phyloP scores from a whole-genome alignment of 2,113 vertebrate species.

The Oreochromis spilurus region DNA sequence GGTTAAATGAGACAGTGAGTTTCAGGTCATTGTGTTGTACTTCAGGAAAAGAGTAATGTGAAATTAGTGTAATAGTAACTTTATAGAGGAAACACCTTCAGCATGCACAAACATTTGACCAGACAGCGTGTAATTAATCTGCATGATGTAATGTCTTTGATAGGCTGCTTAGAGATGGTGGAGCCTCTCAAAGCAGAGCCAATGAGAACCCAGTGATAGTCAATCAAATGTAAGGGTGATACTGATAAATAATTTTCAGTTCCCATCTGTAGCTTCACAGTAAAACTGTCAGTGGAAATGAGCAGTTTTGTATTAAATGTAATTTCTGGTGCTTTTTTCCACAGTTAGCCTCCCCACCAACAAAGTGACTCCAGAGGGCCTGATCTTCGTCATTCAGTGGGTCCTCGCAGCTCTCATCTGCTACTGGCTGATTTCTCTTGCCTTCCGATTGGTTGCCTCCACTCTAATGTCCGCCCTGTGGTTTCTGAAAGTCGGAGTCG shows the following conservation, averaged over 20 bases:
- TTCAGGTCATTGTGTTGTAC: neutral
- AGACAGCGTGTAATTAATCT: neutral
- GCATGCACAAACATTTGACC: neutral
- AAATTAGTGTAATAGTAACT: neutral
- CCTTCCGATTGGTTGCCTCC: slow-evolving; percentile 40
- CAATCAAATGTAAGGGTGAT: too few species aligned
- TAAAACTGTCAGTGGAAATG: neutral
- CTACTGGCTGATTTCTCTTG: slow-evolving; percentile 65
- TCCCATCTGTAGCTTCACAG: neutral
- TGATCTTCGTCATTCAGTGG: slow-evolving; percentile 63
- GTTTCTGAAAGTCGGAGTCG: slow-evolving; percentile 56
- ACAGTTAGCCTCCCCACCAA: slow-evolving; percentile 26
- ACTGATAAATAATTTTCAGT: neutral
- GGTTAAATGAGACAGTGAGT: neutral
- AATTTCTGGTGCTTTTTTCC: neutral
- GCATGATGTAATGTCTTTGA: neutral
- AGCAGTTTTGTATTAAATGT: neutral
- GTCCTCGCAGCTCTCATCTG: slow-evolving; percentile 48
- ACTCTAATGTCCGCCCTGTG: slow-evolving; percentile 51
- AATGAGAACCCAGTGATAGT: neutral
- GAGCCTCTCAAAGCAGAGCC: neutral
- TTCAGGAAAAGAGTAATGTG: neutral
- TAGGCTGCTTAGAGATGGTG: neutral
- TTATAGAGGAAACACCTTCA: neutral
- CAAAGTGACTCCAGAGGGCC: slow-evolving; percentile 52